Percentiles rank a stretch among this genome's conserved stretches.
These are phyloP conservation scores for Babyrousa celebensis DNA, from an alignment of 2,797 vertebrate genomes.

Conservation along the genomic window DNA sequence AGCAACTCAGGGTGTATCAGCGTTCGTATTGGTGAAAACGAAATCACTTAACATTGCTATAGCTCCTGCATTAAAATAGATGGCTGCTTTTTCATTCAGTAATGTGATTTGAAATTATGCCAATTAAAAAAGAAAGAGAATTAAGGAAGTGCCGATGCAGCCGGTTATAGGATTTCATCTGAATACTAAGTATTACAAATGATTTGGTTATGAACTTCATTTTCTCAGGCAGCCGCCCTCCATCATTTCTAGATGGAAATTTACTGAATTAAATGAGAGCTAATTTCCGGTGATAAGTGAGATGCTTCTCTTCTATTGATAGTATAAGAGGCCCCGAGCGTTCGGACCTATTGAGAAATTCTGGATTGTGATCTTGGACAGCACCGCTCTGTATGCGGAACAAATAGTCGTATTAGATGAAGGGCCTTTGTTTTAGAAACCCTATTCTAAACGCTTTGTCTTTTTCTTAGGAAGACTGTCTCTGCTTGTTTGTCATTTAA, in stretches of 20 bases:
- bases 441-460: neutral
- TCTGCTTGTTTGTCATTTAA: neutral
- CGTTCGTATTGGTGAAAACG: constrained; percentile 61
- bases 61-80: constrained; percentile 63
- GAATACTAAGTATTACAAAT: constrained; percentile 66
- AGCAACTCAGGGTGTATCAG: neutral
- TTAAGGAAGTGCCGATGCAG: constrained; percentile 63
- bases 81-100: constrained; percentile 61
- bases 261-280: constrained; percentile 74
- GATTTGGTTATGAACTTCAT: neutral
- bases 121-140: constrained; percentile 68
- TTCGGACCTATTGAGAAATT: constrained; percentile 39
- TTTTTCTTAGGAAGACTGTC: neutral
- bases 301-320: constrained; percentile 3
- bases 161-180: constrained; percentile 58
- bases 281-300: constrained; percentile 66
- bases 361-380: neutral
- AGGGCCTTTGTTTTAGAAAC: constrained; percentile 5
- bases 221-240: constrained; percentile 41
- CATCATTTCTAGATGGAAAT: constrained; percentile 75
- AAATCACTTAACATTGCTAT: constrained; percentile 42
- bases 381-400: neutral
- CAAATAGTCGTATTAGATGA: neutral
- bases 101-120: constrained; percentile 77
- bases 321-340: neutral